A percentile compares a stretch with the other conserved stretches of the same genome.
Evolutionary conservation across 2,797 vertebrate species (phyloP).

Genomic region (Brachyalestes nurse): DNA sequence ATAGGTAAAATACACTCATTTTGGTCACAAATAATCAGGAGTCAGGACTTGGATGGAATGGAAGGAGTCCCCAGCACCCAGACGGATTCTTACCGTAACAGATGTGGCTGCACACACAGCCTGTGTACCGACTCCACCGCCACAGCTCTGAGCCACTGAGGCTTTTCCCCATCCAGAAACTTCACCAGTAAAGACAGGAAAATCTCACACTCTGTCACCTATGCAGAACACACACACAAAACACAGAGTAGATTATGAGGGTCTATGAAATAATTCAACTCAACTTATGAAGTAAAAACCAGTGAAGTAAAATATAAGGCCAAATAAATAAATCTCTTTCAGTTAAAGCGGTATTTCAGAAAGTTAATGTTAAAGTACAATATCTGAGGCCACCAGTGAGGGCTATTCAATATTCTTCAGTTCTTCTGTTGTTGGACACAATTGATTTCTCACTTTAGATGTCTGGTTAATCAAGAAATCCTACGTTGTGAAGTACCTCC

Average conservation of each 20-base stretch:
- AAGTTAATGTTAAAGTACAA: background rate
- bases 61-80: too few species aligned
- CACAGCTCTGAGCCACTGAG: constrained; percentile 97
- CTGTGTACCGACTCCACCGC: constrained; percentile 97
- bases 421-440: background rate
- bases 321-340: background rate
- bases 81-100: constrained; percentile 83
- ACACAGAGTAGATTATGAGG: background rate
- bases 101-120: constrained; percentile 95
- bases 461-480: background rate
- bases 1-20: too few species aligned
- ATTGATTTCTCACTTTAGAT: background rate
- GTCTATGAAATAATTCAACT: constrained; percentile 37
- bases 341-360: background rate
- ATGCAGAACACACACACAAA: constrained; percentile 59
- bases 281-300: background rate
- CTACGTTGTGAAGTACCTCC: background rate
- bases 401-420: background rate
- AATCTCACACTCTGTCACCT: constrained; percentile 99
- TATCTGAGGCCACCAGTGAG: background rate
- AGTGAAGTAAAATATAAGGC: background rate
- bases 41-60: too few species aligned
- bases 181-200: constrained; percentile 98
- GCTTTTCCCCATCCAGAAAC: constrained; percentile 98
- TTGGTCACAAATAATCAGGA: too few species aligned